These are phyloP conservation scores for Pangasius djambal DNA, from an alignment of 2,797 vertebrate genomes.

Conservation along the genomic window DNA sequence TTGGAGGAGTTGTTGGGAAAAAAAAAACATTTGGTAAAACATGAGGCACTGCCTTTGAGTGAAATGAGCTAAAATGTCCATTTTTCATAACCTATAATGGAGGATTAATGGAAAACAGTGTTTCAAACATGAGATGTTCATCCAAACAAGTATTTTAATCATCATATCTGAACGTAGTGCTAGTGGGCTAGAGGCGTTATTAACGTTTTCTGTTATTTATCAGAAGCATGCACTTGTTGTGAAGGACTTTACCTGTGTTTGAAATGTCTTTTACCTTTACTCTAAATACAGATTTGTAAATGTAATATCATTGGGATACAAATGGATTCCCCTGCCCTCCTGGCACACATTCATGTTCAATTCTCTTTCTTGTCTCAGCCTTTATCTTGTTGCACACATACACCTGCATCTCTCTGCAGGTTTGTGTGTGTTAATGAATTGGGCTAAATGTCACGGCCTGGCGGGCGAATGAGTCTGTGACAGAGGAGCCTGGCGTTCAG, in stretches of 20 bases:
- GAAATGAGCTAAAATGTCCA: neutral
- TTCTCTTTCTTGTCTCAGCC: neutral
- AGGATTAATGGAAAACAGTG: neutral
- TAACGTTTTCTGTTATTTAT: neutral
- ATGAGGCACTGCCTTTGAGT: neutral
- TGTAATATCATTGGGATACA: neutral
- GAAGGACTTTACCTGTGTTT: neutral
- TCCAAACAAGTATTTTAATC: neutral
- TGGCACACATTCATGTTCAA: neutral
- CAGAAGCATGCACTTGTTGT: neutral
- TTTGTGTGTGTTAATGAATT: constrained; percentile 72
- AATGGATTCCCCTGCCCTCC: neutral
- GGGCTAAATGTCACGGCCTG: constrained; percentile 76
- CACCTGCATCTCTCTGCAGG: constrained; percentile 48
- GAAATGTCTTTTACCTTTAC: no score
- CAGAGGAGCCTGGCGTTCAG: constrained; percentile 72
- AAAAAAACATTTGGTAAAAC: neutral
- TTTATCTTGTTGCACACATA: neutral
- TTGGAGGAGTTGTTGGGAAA: neutral
- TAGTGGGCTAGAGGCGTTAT: neutral
- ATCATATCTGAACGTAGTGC: neutral
- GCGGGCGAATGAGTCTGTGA: constrained; percentile 63
- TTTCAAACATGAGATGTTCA: neutral
- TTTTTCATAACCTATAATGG: neutral
- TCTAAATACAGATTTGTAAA: neutral